phyloP scores from a whole-genome alignment of 2,797 vertebrate genomes.

The Sebastes baramenuke region DNA sequence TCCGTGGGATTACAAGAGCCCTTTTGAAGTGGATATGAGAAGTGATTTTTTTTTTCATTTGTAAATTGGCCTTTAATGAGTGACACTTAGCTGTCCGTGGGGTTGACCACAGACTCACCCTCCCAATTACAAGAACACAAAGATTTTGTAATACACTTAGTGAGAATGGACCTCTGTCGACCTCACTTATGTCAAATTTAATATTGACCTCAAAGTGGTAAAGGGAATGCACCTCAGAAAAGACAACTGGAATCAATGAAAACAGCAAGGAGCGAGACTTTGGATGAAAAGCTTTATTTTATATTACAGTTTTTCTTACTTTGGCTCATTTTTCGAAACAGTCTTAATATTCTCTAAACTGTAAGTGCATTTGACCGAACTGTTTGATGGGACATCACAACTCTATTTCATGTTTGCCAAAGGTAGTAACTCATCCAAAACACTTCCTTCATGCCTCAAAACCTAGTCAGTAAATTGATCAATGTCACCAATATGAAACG shows the following conservation, averaged over 20 bases:
- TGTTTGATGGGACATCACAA: too few relatives aligned
- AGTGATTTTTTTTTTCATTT: neutral
- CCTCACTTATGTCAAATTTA: conserved; percentile 10
- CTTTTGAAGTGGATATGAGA: conserved; percentile 30
- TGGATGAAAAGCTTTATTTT: neutral
- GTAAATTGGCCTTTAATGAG: conserved; percentile 42
- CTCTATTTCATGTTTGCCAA: too few relatives aligned
- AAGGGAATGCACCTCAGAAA: neutral
- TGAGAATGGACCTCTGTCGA: conserved; percentile 7
- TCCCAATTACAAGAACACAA: conserved; percentile 37
- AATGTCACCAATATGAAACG: too few relatives aligned
- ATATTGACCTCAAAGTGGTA: neutral
- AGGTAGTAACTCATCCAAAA: too few relatives aligned
- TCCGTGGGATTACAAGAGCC: neutral
- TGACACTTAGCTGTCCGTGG: conserved; percentile 10
- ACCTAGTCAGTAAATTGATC: too few relatives aligned
- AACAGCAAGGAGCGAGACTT: neutral
- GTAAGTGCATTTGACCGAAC: too few relatives aligned
- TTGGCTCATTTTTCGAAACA: too few relatives aligned
- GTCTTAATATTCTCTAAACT: too few relatives aligned
- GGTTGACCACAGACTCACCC: conserved; percentile 12
- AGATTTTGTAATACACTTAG: conserved; percentile 2
- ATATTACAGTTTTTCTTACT: neutral
- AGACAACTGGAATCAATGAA: conserved; percentile 3
- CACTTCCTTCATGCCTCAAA: too few relatives aligned